Evolutionary conservation across 1,140 invertebrate species (phyloP).

Genomic region (Hycleus phaleratus): DNA sequence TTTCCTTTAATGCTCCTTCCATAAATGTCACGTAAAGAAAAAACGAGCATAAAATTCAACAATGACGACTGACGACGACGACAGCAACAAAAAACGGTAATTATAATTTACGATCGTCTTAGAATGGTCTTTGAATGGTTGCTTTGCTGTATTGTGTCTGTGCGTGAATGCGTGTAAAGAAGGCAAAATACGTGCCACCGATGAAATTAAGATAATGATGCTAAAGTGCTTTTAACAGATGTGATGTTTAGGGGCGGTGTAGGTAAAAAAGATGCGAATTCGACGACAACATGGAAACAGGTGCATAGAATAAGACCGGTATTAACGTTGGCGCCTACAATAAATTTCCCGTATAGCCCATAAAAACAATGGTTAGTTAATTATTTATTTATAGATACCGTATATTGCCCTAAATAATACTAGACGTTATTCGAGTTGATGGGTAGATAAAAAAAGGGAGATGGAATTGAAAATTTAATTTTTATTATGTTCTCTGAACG

Average conservation of each 20-base stretch:
- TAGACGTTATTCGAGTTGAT: no score
- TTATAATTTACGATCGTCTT: slow-evolving; percentile 18
- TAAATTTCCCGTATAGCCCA: no score
- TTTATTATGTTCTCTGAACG: no score
- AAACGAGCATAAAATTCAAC: slow-evolving; percentile 6
- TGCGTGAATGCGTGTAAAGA: not conserved
- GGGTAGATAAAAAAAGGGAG: no score
- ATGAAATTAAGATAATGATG: slow-evolving; percentile 17
- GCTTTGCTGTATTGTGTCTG: no score
- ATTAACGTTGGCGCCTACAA: no score
- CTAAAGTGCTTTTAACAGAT: slow-evolving; percentile 13
- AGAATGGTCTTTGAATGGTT: slow-evolving; percentile 7
- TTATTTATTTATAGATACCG: no score
- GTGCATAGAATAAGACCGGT: slow-evolving; percentile 4
- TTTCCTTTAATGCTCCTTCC: no score
- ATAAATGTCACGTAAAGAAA: slow-evolving; percentile 1
- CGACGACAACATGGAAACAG: slow-evolving; percentile 4
- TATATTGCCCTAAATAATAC: no score
- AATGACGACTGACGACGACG: not conserved
- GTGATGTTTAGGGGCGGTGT: not conserved
- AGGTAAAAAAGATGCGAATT: slow-evolving; percentile 2
- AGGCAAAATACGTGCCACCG: slow-evolving; percentile 9
- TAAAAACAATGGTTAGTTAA: no score
- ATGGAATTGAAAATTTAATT: no score
- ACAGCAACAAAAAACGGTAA: slow-evolving; percentile 11